These are phyloP conservation scores for Clarias macrocephalus DNA, from an alignment of 2,113 vertebrate genomes.

Conservation along the genomic window DNA sequence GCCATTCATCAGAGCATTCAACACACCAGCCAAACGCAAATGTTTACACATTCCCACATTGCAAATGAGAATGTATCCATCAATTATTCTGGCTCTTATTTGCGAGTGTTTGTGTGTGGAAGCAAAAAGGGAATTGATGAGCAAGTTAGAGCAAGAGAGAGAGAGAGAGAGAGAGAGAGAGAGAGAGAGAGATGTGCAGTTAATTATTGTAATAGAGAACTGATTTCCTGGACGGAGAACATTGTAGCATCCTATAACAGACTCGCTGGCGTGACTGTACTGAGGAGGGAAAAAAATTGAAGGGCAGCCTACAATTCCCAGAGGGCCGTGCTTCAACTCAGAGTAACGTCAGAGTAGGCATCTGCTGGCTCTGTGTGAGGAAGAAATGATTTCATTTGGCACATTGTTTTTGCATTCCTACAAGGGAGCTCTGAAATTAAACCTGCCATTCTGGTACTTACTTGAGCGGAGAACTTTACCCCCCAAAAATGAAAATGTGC, in stretches of 20 bases:
- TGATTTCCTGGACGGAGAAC: conserved; percentile 6
- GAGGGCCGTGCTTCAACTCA: conserved; percentile 14
- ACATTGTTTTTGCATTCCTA: neutral
- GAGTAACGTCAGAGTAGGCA: neutral
- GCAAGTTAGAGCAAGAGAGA: neutral
- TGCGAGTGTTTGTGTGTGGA: neutral
- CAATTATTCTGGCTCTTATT: neutral
- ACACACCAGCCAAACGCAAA: conserved; percentile 4
- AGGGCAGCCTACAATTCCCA: conserved; percentile 20
- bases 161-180: neutral
- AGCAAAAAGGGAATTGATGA: neutral
- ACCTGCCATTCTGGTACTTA: neutral
- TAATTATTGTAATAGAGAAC: conserved; percentile 33
- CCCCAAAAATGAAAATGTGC: neutral
- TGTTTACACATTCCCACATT: conserved; percentile 21
- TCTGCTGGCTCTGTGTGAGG: neutral
- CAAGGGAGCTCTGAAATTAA: too few species aligned
- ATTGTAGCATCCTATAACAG: conserved; percentile 7
- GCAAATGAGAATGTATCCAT: neutral
- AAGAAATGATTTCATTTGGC: neutral
- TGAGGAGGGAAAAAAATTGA: neutral
- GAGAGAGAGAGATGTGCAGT: neutral
- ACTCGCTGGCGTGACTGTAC: conserved; percentile 18
- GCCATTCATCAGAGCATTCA: conserved; percentile 13
- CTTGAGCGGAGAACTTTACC: neutral